Conservation (phyloP, 64 coral and sea anemone genomes). For the Orbicella faveolata region DNA sequence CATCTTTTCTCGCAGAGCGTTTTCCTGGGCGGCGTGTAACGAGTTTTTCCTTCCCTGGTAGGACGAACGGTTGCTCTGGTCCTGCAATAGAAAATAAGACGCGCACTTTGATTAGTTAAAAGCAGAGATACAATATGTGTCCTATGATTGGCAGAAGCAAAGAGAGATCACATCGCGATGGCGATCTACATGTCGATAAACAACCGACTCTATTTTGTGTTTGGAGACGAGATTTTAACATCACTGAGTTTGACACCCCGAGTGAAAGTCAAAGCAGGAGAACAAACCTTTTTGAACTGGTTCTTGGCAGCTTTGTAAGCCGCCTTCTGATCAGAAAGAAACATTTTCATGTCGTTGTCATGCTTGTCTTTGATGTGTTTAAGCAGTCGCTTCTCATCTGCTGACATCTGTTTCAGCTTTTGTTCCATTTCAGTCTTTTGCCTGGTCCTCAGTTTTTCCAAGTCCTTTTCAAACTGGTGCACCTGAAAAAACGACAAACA, state of each 20-base stretch:
- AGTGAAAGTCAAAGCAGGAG: not conserved
- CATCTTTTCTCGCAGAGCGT: constrained; percentile 46
- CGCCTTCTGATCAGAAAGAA: constrained; percentile 70
- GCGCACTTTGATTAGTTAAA: not conserved
- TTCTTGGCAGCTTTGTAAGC: constrained; percentile 89
- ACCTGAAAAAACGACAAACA: constrained; percentile 34
- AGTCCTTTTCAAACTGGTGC: constrained; percentile 93
- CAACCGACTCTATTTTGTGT: no score
- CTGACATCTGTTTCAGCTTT: constrained; percentile 82
- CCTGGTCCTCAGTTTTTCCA: constrained; percentile 83
- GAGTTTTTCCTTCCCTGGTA: constrained; percentile 79
- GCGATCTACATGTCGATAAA: no score
- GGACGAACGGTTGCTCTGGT: constrained; percentile 47
- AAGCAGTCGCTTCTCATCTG: constrained; percentile 86
- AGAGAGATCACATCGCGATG: no score
- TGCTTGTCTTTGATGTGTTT: constrained; percentile 90
- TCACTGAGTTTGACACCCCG: not conserved
- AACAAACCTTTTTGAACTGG: constrained; percentile 84
- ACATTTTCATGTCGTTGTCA: constrained; percentile 86
- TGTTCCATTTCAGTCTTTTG: constrained; percentile 97
- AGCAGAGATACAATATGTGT: not conserved
- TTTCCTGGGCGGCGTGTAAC: constrained; percentile 50
- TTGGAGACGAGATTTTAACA: not conserved
- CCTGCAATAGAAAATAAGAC: constrained; percentile 12
- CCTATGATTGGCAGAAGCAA: not conserved